Conservation (phyloP, 2,888 invertebrate species). For the Cosmia trapezina region DNA sequence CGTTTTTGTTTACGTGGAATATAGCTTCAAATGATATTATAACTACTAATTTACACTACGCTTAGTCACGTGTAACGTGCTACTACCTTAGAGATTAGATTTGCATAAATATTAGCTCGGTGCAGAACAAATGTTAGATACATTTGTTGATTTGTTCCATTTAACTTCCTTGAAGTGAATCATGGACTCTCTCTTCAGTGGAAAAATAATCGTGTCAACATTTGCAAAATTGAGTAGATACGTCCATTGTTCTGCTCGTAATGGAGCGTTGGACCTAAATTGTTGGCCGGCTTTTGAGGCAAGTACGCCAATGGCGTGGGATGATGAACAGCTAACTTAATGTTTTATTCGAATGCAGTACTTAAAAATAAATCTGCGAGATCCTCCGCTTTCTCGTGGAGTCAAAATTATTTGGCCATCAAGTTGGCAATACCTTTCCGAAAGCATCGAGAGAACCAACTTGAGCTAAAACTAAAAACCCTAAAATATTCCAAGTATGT, state of each 20-base stretch:
- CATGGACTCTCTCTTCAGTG: constrained; percentile 48
- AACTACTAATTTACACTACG: constrained; percentile 30
- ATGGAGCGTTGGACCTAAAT: constrained; percentile 41
- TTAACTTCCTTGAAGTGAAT: constrained; percentile 41
- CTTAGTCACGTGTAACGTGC: constrained; percentile 60
- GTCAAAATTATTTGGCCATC: not conserved
- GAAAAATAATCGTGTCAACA: constrained; percentile 32
- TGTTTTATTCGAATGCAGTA: constrained; percentile 14
- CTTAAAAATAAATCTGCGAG: constrained; percentile 22
- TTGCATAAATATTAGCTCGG: constrained; percentile 52
- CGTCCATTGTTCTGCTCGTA: constrained; percentile 42
- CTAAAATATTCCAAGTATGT: not conserved
- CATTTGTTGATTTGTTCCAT: constrained; percentile 41
- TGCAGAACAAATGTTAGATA: constrained; percentile 13
- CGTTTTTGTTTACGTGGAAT: constrained; percentile 37
- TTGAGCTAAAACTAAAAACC: not conserved
- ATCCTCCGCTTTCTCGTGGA: constrained; percentile 14
- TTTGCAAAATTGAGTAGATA: constrained; percentile 30
- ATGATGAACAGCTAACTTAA: constrained; percentile 21
- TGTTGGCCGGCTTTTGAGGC: constrained; percentile 18
- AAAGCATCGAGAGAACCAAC: not conserved
- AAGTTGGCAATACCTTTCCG: not conserved
- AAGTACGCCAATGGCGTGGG: constrained; percentile 35
- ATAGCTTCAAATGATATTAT: constrained; percentile 28
- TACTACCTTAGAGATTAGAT: constrained; percentile 43